phyloP scores from a whole-genome alignment of 2,888 invertebrate genomes.

The Nomada hirtipes region DNA sequence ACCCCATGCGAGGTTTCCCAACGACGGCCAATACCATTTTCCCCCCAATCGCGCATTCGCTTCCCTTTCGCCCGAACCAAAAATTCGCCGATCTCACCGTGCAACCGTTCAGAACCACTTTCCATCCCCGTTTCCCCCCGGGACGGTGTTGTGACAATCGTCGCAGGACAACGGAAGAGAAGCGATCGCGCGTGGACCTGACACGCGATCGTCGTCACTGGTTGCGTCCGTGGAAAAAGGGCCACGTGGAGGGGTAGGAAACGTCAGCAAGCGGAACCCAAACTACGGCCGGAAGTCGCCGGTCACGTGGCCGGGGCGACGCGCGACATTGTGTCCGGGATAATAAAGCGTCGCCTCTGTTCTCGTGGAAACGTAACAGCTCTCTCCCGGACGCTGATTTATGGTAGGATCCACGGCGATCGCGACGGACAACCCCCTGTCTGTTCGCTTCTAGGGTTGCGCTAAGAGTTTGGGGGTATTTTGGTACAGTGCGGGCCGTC shows the following conservation, averaged over 20 bases:
- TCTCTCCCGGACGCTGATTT: slow-evolving; percentile 70
- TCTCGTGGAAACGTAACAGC: slow-evolving; percentile 69
- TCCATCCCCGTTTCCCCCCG: not conserved
- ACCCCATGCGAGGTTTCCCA: not conserved
- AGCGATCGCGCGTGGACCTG: slow-evolving; percentile 49
- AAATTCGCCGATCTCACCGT: not conserved
- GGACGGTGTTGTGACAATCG: slow-evolving; percentile 50
- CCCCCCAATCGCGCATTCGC: not conserved
- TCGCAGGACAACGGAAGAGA: slow-evolving; percentile 16
- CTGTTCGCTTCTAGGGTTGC: slow-evolving; percentile 40
- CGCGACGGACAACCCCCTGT: slow-evolving; percentile 51
- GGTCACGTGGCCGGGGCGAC: slow-evolving; percentile 84
- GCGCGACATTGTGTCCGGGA: slow-evolving; percentile 84
- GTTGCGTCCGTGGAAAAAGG: slow-evolving; percentile 41
- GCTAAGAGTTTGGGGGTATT: slow-evolving; percentile 51
- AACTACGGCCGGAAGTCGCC: slow-evolving; percentile 83
- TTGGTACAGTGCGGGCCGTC: slow-evolving; percentile 58
- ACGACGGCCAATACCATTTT: not conserved
- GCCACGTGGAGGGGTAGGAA: slow-evolving; percentile 27
- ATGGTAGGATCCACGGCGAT: slow-evolving; percentile 65
- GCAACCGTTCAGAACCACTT: not conserved
- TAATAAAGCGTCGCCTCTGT: slow-evolving; percentile 81
- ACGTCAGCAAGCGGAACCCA: slow-evolving; percentile 83
- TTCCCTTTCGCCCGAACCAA: not conserved
- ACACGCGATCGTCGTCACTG: slow-evolving; percentile 63